Evolutionary conservation across 2,888 invertebrate species (phyloP).

Genomic region (Diarsia dahlii): DNA sequence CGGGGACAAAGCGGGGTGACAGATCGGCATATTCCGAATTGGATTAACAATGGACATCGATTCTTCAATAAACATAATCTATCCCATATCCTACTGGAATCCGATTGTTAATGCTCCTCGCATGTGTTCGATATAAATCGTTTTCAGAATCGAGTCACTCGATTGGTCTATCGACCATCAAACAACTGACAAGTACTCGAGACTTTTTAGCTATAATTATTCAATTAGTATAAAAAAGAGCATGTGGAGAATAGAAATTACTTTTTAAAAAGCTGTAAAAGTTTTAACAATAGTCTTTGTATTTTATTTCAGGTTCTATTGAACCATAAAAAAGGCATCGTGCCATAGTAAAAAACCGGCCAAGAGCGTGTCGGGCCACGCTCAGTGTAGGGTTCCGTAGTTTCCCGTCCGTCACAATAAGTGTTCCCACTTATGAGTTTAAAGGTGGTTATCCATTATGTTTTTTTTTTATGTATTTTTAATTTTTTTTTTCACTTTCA

Average conservation of each 20-base stretch:
- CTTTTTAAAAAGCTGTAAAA: slow-evolving; percentile 16
- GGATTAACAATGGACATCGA: neutral
- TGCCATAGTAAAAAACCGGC: neutral
- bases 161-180: slow-evolving; percentile 35
- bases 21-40: too few relatives aligned
- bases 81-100: neutral
- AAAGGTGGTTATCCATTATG: too few relatives aligned
- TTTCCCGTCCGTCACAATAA: too few relatives aligned
- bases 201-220: neutral
- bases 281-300: neutral
- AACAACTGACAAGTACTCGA: slow-evolving; percentile 1
- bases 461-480: too few relatives aligned
- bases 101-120: slow-evolving; percentile 17
- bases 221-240: neutral
- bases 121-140: slow-evolving; percentile 38
- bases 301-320: neutral
- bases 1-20: too few relatives aligned
- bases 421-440: too few relatives aligned
- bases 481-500: too few relatives aligned
- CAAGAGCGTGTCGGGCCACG: too few relatives aligned
- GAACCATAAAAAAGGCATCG: neutral
- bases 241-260: slow-evolving; percentile 39
- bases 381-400: too few relatives aligned
- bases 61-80: neutral
- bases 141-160: neutral